Percentiles rank a stretch among this genome's conserved stretches.
phyloP scores from a whole-genome alignment of 1,140 invertebrate species.

The Luehdorfia chinensis region DNA sequence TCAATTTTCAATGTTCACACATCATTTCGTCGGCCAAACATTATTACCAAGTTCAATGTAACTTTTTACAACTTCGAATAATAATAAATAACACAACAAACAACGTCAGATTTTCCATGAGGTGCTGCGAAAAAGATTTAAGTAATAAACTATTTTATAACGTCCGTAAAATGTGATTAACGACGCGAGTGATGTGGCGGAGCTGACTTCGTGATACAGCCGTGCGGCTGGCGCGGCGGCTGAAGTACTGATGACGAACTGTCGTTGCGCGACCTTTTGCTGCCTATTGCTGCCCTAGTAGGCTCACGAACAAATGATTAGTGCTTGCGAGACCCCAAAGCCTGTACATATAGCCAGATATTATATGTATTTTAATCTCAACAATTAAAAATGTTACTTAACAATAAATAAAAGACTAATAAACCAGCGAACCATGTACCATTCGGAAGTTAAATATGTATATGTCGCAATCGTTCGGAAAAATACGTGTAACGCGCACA shows the following conservation, averaged over 20 bases:
- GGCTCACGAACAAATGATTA: background rate
- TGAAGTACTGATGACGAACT: conserved; percentile 40
- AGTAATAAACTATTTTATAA: conserved; percentile 56
- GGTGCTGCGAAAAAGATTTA: conserved; percentile 24
- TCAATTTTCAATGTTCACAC: too few species aligned
- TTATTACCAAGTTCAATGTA: too few species aligned
- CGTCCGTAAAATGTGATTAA: conserved; percentile 56
- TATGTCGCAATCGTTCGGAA: too few species aligned
- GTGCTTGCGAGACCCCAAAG: too few species aligned
- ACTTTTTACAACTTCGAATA: conserved; percentile 21
- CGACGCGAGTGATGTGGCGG: conserved; percentile 40
- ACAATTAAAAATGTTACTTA: too few species aligned
- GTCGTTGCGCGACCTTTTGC: background rate
- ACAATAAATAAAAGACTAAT: too few species aligned
- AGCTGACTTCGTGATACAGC: conserved; percentile 9
- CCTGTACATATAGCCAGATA: too few species aligned
- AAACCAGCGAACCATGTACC: too few species aligned
- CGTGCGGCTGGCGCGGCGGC: conserved; percentile 41
- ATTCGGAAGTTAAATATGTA: too few species aligned
- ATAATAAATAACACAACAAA: conserved; percentile 21
- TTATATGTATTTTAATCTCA: too few species aligned
- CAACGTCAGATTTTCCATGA: conserved; percentile 13
- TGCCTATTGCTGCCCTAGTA: conserved; percentile 3
- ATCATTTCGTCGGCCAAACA: too few species aligned
- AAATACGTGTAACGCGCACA: too few species aligned